Percentiles rank a stretch among this genome's conserved stretches.
Evolutionary conservation across 2,113 vertebrate species (phyloP).

Genomic region (Zosterops pallidus): DNA sequence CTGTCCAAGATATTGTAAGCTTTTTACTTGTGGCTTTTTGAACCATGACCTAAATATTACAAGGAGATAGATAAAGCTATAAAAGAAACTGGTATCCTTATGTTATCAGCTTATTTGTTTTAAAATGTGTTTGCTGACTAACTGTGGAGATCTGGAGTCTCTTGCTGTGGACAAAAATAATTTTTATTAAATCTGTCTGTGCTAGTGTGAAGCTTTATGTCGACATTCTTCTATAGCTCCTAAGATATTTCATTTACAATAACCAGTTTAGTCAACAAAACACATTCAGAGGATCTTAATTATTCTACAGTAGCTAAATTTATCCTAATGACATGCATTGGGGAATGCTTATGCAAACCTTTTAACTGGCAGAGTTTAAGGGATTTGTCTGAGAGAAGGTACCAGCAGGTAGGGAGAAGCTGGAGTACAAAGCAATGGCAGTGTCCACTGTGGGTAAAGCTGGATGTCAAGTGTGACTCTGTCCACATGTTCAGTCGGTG

Average conservation of each 20-base stretch:
- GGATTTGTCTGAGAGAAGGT: neutral
- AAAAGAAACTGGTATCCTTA: neutral
- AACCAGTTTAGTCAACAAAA: neutral
- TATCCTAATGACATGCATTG: neutral
- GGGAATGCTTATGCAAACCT: neutral
- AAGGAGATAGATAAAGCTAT: neutral
- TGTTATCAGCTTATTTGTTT: neutral
- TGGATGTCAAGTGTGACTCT: accelerated
- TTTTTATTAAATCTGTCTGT: neutral
- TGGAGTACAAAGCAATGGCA: neutral
- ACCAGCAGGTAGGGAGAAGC: neutral
- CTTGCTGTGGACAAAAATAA: neutral
- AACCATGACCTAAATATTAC: neutral
- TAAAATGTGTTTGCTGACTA: neutral
- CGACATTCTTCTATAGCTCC: neutral
- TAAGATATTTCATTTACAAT: neutral
- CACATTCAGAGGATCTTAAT: neutral
- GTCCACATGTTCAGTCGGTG: neutral
- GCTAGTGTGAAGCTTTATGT: neutral
- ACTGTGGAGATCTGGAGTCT: neutral
- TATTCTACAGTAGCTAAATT: neutral
- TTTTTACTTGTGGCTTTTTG: neutral
- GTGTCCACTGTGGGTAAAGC: neutral
- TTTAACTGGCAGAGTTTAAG: neutral
- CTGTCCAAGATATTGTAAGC: neutral